Percentiles rank a stretch among this genome's conserved stretches.
Evolutionary conservation across 2,888 invertebrate species (phyloP).

Genomic region (Chromoteleia sp.): DNA sequence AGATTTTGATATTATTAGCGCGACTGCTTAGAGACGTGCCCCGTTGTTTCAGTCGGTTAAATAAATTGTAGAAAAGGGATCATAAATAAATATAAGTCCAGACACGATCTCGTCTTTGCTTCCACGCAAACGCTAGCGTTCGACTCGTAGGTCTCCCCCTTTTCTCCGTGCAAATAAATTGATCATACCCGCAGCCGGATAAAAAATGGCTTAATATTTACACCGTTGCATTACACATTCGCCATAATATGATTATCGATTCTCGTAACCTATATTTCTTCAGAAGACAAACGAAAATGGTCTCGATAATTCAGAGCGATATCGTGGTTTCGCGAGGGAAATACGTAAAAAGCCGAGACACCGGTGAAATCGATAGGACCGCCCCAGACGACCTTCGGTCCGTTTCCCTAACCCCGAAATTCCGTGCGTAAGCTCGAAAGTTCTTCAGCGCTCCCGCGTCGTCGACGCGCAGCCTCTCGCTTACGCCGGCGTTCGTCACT

Average conservation of each 20-base stretch:
- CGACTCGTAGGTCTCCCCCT: no score
- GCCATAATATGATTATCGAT: slow-evolving; percentile 47
- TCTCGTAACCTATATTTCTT: slow-evolving; percentile 54
- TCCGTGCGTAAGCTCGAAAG: slow-evolving; percentile 72
- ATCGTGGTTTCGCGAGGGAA: slow-evolving; percentile 39
- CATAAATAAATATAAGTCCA: slow-evolving; percentile 1
- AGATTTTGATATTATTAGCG: no score
- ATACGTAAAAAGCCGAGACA: slow-evolving; percentile 63
- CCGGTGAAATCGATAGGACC: slow-evolving; percentile 80
- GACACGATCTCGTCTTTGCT: background rate
- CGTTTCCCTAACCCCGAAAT: slow-evolving; percentile 64
- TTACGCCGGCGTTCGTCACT: slow-evolving; percentile 13
- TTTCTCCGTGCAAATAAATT: slow-evolving; percentile 32
- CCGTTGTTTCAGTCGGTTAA: no score
- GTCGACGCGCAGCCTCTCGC: background rate
- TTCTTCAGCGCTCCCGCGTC: slow-evolving; percentile 61
- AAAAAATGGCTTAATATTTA: slow-evolving; percentile 43
- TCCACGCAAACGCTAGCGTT: background rate
- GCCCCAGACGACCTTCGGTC: slow-evolving; percentile 83
- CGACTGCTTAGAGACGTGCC: no score
- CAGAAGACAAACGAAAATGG: slow-evolving; percentile 47
- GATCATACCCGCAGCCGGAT: slow-evolving; percentile 12
- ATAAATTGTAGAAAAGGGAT: background rate
- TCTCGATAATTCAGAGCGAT: slow-evolving; percentile 37
- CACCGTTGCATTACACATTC: slow-evolving; percentile 31